A percentile compares a stretch with the other conserved stretches of the same genome.
Evolutionary conservation across 53 echinoderm and acorn worm species (phyloP).

Genomic region (Luidia sarsii): DNA sequence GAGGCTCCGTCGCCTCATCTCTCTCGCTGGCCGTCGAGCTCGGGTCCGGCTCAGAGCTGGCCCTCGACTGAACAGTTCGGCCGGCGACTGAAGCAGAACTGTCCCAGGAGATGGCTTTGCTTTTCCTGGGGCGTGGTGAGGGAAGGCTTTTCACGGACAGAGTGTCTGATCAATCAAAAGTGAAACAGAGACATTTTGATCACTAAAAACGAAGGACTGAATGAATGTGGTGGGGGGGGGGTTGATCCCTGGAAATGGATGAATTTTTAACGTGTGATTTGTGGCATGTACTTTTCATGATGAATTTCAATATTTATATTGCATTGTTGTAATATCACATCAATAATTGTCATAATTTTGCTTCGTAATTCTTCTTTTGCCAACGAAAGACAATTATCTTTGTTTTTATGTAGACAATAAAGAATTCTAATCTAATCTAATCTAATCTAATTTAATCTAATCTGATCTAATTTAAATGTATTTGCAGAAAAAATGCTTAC

Average conservation of each 20-base stretch:
- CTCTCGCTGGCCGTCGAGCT: neutral
- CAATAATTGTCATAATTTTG: too few species aligned
- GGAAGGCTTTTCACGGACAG: slow-evolving; percentile 29
- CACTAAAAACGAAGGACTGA: too few species aligned
- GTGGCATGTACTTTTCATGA: too few species aligned
- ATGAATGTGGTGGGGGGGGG: too few species aligned
- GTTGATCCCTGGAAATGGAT: too few species aligned
- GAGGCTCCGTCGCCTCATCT: neutral
- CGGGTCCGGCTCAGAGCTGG: slow-evolving; percentile 7
- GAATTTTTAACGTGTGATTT: too few species aligned
- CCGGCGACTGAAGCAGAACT: neutral
- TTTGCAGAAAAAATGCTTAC: too few species aligned
- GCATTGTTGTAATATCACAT: neutral
- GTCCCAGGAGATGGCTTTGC: slow-evolving; percentile 40
- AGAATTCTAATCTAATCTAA: too few species aligned
- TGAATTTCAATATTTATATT: neutral
- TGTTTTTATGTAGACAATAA: too few species aligned
- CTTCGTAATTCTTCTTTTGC: too few species aligned
- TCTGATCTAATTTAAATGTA: neutral
- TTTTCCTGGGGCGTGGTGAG: slow-evolving; percentile 22
- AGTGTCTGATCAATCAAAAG: neutral
- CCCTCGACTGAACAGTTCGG: neutral
- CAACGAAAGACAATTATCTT: too few species aligned
- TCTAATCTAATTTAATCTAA: neutral
- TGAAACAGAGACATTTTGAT: too few species aligned